Evolutionary conservation across 2,797 vertebrate genomes (phyloP).

Genomic region (Lithobates sylvaticus): DNA sequence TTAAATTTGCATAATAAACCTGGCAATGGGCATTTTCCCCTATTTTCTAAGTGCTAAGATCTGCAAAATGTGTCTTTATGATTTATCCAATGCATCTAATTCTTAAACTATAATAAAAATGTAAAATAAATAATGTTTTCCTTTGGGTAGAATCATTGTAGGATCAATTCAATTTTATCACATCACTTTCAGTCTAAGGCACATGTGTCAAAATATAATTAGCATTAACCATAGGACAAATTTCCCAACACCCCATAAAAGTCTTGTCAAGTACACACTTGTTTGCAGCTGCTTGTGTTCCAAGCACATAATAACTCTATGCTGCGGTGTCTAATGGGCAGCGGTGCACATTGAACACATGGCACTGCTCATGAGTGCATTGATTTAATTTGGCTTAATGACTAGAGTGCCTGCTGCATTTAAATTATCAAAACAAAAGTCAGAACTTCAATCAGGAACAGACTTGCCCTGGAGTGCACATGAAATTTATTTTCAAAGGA

Average conservation of each 20-base stretch:
- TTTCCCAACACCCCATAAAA: constrained; percentile 44
- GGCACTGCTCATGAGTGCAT: constrained; percentile 66
- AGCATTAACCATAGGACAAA: constrained; percentile 40
- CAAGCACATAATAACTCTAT: constrained; percentile 63
- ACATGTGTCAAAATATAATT: constrained; percentile 49
- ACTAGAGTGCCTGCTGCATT: constrained; percentile 68
- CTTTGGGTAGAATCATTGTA: background rate
- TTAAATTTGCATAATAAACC: background rate
- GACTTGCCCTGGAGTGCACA: constrained; percentile 68
- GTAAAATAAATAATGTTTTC: background rate
- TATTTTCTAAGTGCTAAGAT: background rate
- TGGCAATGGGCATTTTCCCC: background rate
- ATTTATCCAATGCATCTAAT: background rate
- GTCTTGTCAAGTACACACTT: constrained; percentile 41
- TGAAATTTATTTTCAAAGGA: constrained; percentile 71
- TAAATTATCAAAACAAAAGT: constrained; percentile 67
- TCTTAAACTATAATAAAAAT: background rate
- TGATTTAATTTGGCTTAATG: constrained; percentile 70
- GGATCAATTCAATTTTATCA: constrained; percentile 6
- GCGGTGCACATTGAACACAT: constrained; percentile 70
- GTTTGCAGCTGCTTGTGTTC: constrained; percentile 54
- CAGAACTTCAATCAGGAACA: constrained; percentile 70
- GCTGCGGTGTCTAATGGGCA: constrained; percentile 63
- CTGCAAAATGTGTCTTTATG: background rate
- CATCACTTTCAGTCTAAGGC: background rate